A percentile compares a stretch with the other conserved stretches of the same genome.
phyloP scores from a whole-genome alignment of 2,113 vertebrate species.

The Cephalophus harveyi region DNA sequence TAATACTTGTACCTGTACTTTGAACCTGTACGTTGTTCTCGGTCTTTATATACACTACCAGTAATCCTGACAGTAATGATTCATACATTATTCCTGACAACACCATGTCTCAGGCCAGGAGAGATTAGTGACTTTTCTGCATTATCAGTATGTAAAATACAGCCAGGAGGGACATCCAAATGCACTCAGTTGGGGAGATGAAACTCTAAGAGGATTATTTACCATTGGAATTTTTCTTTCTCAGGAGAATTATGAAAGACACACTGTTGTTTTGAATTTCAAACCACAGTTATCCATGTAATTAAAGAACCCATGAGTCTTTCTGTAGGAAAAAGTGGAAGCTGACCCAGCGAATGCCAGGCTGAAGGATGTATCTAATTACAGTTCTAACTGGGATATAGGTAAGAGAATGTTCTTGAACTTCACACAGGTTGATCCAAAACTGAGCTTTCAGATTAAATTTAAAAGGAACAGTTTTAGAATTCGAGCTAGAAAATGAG shows the following conservation, averaged over 20 bases:
- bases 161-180: background rate
- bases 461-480: background rate
- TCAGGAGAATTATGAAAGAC: slow-evolving; percentile 41
- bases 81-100: background rate
- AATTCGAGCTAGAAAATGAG: background rate
- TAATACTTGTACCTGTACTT: background rate
- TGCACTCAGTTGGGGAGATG: background rate
- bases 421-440: background rate
- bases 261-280: slow-evolving; percentile 41
- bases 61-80: background rate
- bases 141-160: background rate
- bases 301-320: slow-evolving; percentile 14
- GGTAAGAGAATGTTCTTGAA: background rate
- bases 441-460: background rate
- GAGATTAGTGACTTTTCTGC: background rate
- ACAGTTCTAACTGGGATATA: background rate
- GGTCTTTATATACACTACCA: background rate
- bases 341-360: background rate
- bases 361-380: background rate
- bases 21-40: background rate
- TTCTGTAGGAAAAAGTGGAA: slow-evolving; percentile 38
- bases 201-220: background rate
- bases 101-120: background rate
- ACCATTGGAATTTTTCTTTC: slow-evolving; percentile 1
- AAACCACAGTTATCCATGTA: slow-evolving; percentile 20